Conservation (phyloP, 1,140 invertebrate species). For the Bradynema listronoti region DNA sequence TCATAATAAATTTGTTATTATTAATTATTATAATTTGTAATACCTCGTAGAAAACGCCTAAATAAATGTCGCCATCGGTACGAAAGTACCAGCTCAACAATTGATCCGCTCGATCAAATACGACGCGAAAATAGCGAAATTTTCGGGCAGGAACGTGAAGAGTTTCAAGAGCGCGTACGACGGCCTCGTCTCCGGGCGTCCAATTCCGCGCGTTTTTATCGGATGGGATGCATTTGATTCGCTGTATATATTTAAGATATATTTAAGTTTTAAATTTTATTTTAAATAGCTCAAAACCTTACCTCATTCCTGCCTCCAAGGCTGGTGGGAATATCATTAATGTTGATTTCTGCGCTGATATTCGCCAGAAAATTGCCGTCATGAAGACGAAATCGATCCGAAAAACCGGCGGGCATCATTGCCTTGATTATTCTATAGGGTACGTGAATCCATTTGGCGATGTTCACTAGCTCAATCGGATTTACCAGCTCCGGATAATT, state of each 20-base stretch:
- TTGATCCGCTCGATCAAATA: slow-evolving; percentile 30
- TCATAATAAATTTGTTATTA: background rate
- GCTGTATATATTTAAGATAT: too few relatives aligned
- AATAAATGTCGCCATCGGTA: slow-evolving; percentile 55
- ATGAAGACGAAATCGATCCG: slow-evolving; percentile 53
- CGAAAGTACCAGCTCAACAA: slow-evolving; percentile 53
- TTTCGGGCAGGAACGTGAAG: slow-evolving; percentile 46
- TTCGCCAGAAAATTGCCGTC: slow-evolving; percentile 48
- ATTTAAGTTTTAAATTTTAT: too few relatives aligned
- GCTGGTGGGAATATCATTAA: slow-evolving; percentile 48
- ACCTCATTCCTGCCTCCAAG: slow-evolving; percentile 51
- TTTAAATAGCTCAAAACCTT: too few relatives aligned
- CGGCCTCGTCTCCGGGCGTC: slow-evolving; percentile 28
- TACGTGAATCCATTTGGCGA: slow-evolving; percentile 56
- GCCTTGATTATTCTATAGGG: slow-evolving; percentile 45
- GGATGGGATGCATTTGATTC: slow-evolving; percentile 49
- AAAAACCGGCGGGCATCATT: slow-evolving; percentile 57
- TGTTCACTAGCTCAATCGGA: slow-evolving; percentile 56
- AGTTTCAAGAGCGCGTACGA: slow-evolving; percentile 40
- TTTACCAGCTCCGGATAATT: slow-evolving; percentile 57
- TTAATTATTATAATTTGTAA: background rate
- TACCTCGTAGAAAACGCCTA: slow-evolving; percentile 52
- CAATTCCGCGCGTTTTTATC: slow-evolving; percentile 36
- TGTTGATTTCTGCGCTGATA: slow-evolving; percentile 43
- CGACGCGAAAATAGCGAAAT: slow-evolving; percentile 34